phyloP scores from a whole-genome alignment of 1,140 invertebrate species.

The Drosophila santomea region DNA sequence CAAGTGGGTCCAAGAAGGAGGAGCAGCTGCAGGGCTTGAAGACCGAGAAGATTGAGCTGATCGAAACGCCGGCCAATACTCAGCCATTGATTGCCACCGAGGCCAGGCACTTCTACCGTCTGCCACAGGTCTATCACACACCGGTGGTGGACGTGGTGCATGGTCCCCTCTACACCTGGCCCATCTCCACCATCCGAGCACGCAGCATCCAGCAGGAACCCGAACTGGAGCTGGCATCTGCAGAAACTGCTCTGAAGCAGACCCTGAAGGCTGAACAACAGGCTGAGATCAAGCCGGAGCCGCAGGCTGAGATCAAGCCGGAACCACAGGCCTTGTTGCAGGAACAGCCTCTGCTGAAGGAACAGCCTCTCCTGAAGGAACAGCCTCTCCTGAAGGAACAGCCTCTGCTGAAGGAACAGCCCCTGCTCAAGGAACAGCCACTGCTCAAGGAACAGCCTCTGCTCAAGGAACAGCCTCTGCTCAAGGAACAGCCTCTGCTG shows the following conservation, averaged over 20 bases:
- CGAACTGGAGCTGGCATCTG: constrained; percentile 36
- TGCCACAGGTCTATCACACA: constrained; percentile 71
- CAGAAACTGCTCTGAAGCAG: constrained; percentile 41
- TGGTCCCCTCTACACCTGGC: constrained; percentile 64
- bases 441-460: constrained; percentile 32
- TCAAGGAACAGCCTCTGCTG: constrained; percentile 38
- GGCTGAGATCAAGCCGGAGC: constrained; percentile 23
- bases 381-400: constrained; percentile 54
- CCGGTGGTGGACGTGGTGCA: constrained; percentile 77
- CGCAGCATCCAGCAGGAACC: constrained; percentile 65
- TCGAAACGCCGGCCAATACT: constrained; percentile 74
- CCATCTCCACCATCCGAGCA: constrained; percentile 73
- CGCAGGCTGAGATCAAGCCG: not conserved
- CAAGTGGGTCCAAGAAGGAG: constrained; percentile 39
- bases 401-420: constrained; percentile 31
- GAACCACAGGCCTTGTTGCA: constrained; percentile 7
- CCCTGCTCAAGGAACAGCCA: constrained; percentile 31
- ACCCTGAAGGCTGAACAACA: constrained; percentile 27
- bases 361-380: constrained; percentile 19
- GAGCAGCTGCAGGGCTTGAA: constrained; percentile 45
- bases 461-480: constrained; percentile 24
- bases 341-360: constrained; percentile 56
- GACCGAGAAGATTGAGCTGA: constrained; percentile 61
- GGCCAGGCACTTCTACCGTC: constrained; percentile 67
- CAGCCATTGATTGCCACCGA: constrained; percentile 65